Evolutionary conservation across 2,113 vertebrate genomes (phyloP), one percentile per base, ranked within the genome.

Genomic region (Proterorhinus semilunaris): DNA sequence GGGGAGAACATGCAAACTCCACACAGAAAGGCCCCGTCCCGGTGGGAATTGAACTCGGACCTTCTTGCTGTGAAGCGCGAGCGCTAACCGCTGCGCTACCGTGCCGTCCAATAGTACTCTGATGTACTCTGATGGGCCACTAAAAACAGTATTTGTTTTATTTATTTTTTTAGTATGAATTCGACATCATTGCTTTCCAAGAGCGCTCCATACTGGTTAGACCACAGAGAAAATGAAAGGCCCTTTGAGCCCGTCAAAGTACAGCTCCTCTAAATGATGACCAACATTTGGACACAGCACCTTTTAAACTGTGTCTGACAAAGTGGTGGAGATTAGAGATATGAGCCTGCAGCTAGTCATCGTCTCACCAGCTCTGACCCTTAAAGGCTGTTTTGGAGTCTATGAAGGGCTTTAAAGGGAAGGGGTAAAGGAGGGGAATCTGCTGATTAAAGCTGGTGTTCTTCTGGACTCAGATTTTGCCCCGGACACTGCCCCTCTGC

Each of bases 361-460:
- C 62, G 67, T 73, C 80, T 72, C 69, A 49, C 21, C 58, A 67
- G 70, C 49, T 77, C 62, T 42, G 69, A 65, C 66, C 71, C 65
- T 73, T 72, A 76, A 81, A 81, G 75, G 75, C 76, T 62, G 58
- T 66, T 63, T 63, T 67, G 75, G 75, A 88, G 75, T 85, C 78
- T 50, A 75, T 83, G 68, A 82, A 79, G 61, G 42, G 13, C 59
- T 77, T 74, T 66, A 73, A 69, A 71, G 55, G 5, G 36, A 47
- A 51, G n/a, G 66, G 70, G 62, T 66, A 71, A 78, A 52, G 54
- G 42, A 82, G 21, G 54, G 74, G 71, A 69, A 43, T 62, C 50
- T 49, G 66, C 58, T 71, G 76, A 87, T 86, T 82, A 90, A 90
- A 83, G 84, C 70, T 76, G 81, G 80, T 81, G 88, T 87, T 86